Conservation (phyloP, 2,888 invertebrate genomes). For the Cheilosia scutellata region DNA sequence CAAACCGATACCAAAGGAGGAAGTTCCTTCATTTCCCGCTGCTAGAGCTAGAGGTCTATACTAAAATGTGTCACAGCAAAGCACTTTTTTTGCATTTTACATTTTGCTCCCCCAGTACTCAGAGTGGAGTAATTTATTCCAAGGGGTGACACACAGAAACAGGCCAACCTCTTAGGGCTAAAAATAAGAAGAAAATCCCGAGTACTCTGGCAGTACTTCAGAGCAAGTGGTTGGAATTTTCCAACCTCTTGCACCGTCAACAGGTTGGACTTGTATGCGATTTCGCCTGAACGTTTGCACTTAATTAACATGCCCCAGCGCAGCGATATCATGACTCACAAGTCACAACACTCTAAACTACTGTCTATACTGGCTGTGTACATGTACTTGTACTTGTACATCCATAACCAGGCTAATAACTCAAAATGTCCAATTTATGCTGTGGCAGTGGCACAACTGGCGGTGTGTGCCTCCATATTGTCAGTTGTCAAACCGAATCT, state of each 20-base stretch:
- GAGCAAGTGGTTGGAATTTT: slow-evolving; percentile 52
- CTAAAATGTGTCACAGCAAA: slow-evolving; percentile 79
- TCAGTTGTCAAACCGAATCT: slow-evolving; percentile 58
- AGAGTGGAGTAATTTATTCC: slow-evolving; percentile 61
- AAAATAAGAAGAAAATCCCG: slow-evolving; percentile 35
- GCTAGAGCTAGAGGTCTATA: slow-evolving; percentile 71
- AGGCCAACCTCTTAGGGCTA: background rate
- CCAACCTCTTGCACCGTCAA: slow-evolving; percentile 65
- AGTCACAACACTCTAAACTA: slow-evolving; percentile 46
- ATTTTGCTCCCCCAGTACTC: background rate
- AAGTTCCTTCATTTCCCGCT: slow-evolving; percentile 80
- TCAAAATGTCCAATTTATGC: slow-evolving; percentile 67
- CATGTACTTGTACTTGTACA: background rate
- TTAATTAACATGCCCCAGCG: too few relatives aligned
- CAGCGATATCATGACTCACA: slow-evolving; percentile 49
- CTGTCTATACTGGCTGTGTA: background rate
- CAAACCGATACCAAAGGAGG: slow-evolving; percentile 28
- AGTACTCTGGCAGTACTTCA: slow-evolving; percentile 37
- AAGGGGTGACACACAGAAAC: slow-evolving; percentile 36
- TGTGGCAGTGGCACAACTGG: background rate
- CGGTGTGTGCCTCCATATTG: slow-evolving; percentile 34
- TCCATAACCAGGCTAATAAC: slow-evolving; percentile 41
- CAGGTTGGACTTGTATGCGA: slow-evolving; percentile 48
- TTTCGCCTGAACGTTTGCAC: slow-evolving; percentile 32
- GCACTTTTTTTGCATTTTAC: slow-evolving; percentile 21